Conservation (phyloP, 2,888 invertebrate species). For the Empis livida region DNA sequence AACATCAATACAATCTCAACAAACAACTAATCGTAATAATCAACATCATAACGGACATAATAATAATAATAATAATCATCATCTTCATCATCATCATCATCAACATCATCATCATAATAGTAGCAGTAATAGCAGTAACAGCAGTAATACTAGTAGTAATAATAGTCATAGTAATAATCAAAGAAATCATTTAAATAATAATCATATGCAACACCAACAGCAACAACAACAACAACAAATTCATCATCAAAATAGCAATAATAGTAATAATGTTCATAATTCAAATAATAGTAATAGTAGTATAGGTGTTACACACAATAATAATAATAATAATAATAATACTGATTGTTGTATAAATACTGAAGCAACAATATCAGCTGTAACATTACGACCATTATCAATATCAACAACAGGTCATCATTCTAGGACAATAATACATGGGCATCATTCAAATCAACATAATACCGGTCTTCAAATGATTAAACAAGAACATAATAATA, state of each 20-base stretch:
- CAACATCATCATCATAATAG: conserved; percentile 3
- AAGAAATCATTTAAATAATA: conserved; percentile 3
- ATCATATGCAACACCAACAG: too few species aligned
- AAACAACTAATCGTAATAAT: too few species aligned
- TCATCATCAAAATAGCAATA: not conserved
- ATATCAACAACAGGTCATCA: conserved; percentile 8
- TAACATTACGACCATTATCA: conserved; percentile 7
- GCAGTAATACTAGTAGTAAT: not conserved
- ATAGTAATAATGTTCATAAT: not conserved
- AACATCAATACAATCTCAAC: not conserved
- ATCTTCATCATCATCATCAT: conserved; percentile 4
- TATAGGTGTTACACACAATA: too few species aligned
- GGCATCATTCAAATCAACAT: conserved; percentile 1
- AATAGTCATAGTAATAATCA: conserved; percentile 6
- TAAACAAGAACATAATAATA: conserved; percentile 17
- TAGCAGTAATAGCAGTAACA: not conserved
- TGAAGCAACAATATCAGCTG: conserved; percentile 8
- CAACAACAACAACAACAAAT: not conserved
- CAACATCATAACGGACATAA: not conserved
- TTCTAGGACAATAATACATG: conserved; percentile 11
- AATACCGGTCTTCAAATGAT: conserved; percentile 4
- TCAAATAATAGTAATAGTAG: too few species aligned
- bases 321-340: conserved; percentile 1
- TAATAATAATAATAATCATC: conserved; percentile 1
- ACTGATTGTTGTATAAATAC: conserved; percentile 6